Percentiles rank a stretch among this genome's conserved stretches.
Evolutionary conservation across 2,797 vertebrate genomes (phyloP).

Genomic region (Hirundo rustica): DNA sequence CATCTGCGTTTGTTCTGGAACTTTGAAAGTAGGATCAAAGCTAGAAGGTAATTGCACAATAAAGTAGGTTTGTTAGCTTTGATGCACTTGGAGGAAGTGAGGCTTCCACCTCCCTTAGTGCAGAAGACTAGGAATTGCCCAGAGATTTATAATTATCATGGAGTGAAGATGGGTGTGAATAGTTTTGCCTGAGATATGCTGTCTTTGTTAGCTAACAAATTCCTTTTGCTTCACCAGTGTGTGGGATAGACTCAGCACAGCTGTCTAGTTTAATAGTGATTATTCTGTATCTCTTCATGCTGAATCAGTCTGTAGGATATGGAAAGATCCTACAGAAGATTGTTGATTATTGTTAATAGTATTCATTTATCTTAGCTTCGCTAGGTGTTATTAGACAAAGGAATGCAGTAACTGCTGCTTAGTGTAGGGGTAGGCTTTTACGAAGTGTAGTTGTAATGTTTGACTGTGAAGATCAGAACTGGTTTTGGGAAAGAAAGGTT

Average conservation of each 20-base stretch:
- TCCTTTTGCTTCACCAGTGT: not conserved
- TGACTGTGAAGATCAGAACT: not conserved
- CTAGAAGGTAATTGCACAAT: not conserved
- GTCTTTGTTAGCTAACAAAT: not conserved
- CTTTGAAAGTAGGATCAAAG: conserved; percentile 21
- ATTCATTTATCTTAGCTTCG: not conserved
- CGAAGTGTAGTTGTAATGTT: not conserved
- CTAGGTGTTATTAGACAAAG: not conserved
- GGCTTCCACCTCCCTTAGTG: not conserved
- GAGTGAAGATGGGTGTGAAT: not conserved
- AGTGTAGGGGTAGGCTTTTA: not conserved
- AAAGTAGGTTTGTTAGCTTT: conserved; percentile 20
- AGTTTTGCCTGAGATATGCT: not conserved
- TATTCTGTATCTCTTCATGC: not conserved
- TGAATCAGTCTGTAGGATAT: not conserved
- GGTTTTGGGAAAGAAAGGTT: not conserved
- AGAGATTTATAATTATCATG: not conserved
- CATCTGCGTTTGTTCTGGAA: not conserved
- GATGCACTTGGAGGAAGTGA: not conserved
- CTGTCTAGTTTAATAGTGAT: not conserved
- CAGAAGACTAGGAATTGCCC: not conserved
- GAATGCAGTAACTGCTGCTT: not conserved
- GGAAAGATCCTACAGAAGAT: not conserved
- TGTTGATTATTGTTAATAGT: not conserved
- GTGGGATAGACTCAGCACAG: not conserved